These are phyloP conservation scores for Anadara kagoshimensis DNA, from an alignment of 1,140 invertebrate genomes.

Conservation along the genomic window DNA sequence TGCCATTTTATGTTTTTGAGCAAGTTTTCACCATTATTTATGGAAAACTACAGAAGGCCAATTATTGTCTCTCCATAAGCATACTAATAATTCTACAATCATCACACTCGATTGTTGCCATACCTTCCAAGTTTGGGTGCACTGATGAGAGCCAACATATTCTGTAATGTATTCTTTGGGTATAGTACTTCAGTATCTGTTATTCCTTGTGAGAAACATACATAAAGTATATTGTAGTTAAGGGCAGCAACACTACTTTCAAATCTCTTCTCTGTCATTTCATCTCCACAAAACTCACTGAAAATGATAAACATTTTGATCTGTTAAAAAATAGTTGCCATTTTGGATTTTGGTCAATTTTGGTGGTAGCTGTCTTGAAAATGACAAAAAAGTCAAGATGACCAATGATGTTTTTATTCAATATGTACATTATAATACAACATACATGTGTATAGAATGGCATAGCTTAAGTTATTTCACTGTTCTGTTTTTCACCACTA, in stretches of 20 bases:
- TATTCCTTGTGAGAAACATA: slow-evolving; percentile 87
- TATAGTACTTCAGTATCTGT: slow-evolving; percentile 78
- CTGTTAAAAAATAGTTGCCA: background rate
- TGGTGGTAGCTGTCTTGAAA: background rate
- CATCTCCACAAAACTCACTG: slow-evolving; percentile 84
- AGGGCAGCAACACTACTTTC: slow-evolving; percentile 83
- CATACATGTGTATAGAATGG: no score
- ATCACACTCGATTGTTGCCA: no score
- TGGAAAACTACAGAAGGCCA: no score
- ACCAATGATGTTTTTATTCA: no score
- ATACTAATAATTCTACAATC: no score
- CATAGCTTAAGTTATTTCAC: no score
- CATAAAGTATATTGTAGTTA: slow-evolving; percentile 87
- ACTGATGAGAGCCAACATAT: slow-evolving; percentile 73
- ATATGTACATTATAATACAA: no score
- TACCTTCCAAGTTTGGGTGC: no score
- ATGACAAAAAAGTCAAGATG: background rate
- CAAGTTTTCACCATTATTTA: no score
- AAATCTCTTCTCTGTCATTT: slow-evolving; percentile 84
- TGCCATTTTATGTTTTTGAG: no score
- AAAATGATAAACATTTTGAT: slow-evolving; percentile 64
- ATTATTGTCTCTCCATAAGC: no score
- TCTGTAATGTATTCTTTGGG: slow-evolving; percentile 83
- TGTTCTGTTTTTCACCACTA: no score
- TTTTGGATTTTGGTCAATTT: background rate